These are phyloP conservation scores for Donacobius atricapilla DNA, from an alignment of 2,113 vertebrate species.

Conservation along the genomic window DNA sequence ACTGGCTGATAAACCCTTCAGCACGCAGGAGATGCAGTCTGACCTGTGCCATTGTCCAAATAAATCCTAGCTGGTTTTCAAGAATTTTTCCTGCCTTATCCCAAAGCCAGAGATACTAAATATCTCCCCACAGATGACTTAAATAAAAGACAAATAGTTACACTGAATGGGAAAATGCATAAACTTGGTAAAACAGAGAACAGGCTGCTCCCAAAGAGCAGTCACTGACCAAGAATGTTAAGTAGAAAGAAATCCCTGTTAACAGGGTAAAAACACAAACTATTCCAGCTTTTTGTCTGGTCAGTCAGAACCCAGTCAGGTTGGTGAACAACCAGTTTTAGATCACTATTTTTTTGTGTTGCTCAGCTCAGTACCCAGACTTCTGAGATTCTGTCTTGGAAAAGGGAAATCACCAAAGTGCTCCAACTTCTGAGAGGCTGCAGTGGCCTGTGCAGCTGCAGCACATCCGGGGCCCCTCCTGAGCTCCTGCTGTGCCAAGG, in stretches of 20 bases:
- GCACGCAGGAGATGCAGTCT: neutral
- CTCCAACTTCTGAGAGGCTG: neutral
- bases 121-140: neutral
- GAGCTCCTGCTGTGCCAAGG: neutral
- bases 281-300: neutral
- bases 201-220: neutral
- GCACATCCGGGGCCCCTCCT: neutral
- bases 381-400: rapidly evolving
- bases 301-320: neutral
- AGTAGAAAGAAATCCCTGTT: neutral
- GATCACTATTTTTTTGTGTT: neutral
- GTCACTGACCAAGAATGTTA: neutral
- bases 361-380: neutral
- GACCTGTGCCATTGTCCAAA: neutral
- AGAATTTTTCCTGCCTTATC: neutral
- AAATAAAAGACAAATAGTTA: neutral
- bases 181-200: neutral
- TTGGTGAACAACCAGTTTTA: neutral
- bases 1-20: neutral
- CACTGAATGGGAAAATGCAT: neutral
- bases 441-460: neutral
- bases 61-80: neutral
- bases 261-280: neutral
- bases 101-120: neutral
- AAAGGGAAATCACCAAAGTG: neutral